Base-by-base conservation (phyloP, 2,888 invertebrate species). In the Drosophila austrosaltans region DNA sequence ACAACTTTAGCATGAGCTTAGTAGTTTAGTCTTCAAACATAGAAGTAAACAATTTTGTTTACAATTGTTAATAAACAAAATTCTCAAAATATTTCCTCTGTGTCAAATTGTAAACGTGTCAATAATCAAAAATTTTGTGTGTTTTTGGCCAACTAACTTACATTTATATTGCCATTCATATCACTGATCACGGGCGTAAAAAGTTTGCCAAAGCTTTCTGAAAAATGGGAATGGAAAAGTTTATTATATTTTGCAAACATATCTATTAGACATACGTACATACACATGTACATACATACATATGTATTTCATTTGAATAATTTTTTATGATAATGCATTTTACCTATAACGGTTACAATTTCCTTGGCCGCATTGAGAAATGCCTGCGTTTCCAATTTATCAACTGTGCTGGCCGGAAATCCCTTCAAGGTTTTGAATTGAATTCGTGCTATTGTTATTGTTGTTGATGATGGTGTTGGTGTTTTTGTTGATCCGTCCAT, bases 141-240 rank as follows among this genome's bases (percentile, higher is more conserved):
- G 10, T 44, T 44, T 25, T 48, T 25, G 48, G 48, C 48, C 48
- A 25, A 48, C 10, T 48, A 22, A 22, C 85, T 94, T 93, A 96
- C 96, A 90, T 94, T 94, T 78, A 96, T 95, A 92, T 96, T 96
- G 82, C 95, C 95, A 92, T 94, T 94, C 94, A 97, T 95, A 88
- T 97, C 96, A 91, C 94, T 94, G 83, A 95, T 95, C 48, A 96
- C 95, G 30, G 96, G 96, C 56, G 94, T 93, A 91, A 96, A 96
- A 16, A 95, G 92, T 91, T 94, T 95, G 61, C 96, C 96, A 89
- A 96, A 94, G 79, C 94, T 94, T 86, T 96, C 96, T 96, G 93
- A 32, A 36, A 36, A 22, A 57, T 63, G 8, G 20, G 32, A 56
- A 48, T 20, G 32, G 32, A 57, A 22, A 40, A 54, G 42, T 7